A percentile compares a stretch with the other conserved stretches of the same genome.
phyloP scores from a whole-genome alignment of 2,888 invertebrate species.

The Tetheella fluctuosa region DNA sequence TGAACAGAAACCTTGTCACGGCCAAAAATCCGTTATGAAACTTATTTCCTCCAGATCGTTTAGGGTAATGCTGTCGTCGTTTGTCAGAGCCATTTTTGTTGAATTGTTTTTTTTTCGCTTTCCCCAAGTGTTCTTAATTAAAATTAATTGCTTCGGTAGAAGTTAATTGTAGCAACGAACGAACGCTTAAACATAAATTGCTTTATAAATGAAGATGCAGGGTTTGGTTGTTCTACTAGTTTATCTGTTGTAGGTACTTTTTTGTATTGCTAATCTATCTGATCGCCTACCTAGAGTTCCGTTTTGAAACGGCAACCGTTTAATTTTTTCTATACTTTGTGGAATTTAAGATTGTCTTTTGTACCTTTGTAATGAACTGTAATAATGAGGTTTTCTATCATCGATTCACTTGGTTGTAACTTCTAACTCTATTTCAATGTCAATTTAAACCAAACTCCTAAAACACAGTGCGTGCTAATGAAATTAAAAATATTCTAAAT shows the following conservation, averaged over 20 bases:
- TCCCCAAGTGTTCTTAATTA: constrained; percentile 66
- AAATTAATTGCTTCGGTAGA: constrained; percentile 71
- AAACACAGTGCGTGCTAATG: background rate
- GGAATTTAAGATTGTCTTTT: no score
- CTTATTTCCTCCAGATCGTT: constrained; percentile 10
- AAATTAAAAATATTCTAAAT: background rate
- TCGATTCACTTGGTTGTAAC: no score
- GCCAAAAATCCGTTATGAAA: constrained; percentile 8
- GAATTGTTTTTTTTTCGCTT: constrained; percentile 46
- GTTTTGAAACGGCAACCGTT: no score
- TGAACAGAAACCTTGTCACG: constrained; percentile 5
- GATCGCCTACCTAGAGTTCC: background rate
- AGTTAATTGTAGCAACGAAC: constrained; percentile 67
- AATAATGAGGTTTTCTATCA: no score
- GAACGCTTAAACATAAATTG: constrained; percentile 58
- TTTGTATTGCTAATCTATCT: background rate
- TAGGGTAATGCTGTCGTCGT: constrained; percentile 25
- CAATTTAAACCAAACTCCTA: no score
- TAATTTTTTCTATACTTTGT: no score
- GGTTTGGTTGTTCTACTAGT: constrained; percentile 48
- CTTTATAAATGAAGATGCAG: constrained; percentile 56
- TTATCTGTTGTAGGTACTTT: constrained; percentile 34
- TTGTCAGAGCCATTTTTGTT: constrained; percentile 36
- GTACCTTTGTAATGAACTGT: no score
- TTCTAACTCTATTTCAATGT: no score